phyloP scores from a whole-genome alignment of 2,797 vertebrate species.

The Clarias laeviceps region DNA sequence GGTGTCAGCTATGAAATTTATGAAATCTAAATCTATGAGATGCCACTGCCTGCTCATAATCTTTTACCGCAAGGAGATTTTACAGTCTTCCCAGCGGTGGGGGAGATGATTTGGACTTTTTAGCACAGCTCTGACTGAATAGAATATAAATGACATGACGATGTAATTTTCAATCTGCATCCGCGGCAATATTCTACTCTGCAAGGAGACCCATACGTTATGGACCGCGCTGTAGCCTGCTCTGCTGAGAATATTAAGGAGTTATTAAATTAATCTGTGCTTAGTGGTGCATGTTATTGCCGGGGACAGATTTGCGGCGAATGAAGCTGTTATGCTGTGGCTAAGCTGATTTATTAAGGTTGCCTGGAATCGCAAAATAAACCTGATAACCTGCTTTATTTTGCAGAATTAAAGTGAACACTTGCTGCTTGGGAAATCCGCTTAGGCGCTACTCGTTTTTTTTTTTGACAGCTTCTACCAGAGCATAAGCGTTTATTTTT shows the following conservation, averaged over 20 bases:
- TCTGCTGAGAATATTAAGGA: constrained; percentile 81
- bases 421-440: constrained; percentile 72
- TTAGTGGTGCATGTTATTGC: constrained; percentile 82
- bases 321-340: constrained; percentile 76
- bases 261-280: constrained; percentile 86
- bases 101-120: constrained; percentile 35
- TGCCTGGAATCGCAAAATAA: constrained; percentile 78
- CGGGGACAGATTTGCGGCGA: constrained; percentile 80
- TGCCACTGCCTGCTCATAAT: constrained; percentile 31
- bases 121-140: constrained; percentile 61
- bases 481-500: constrained; percentile 27
- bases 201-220: constrained; percentile 71
- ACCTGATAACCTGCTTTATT: constrained; percentile 81
- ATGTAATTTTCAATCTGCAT: constrained; percentile 79
- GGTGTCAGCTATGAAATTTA: constrained; percentile 27
- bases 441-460: constrained; percentile 58
- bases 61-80: constrained; percentile 36
- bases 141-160: constrained; percentile 80
- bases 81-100: constrained; percentile 30
- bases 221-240: constrained; percentile 66
- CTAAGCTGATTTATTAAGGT: constrained; percentile 83
- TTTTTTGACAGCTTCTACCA: constrained; percentile 36
- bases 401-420: constrained; percentile 78
- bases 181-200: constrained; percentile 75
- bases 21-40: constrained; percentile 27